Evolutionary conservation across 2,797 vertebrate genomes (phyloP), one percentile per base, ranked within the genome.

Genomic region (Eulemur rubriventer): DNA sequence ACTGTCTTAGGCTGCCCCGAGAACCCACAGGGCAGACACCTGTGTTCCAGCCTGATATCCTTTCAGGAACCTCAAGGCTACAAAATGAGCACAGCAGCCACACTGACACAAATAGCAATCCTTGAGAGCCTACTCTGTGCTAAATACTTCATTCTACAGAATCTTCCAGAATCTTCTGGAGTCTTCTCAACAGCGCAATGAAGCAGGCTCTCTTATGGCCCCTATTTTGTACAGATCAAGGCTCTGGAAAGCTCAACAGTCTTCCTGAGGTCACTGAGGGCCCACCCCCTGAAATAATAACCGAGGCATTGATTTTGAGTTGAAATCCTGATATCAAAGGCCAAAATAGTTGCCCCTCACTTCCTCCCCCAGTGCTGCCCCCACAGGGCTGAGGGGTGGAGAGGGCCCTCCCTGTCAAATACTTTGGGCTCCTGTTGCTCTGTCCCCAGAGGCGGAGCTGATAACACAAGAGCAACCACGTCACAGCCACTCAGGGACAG

Each of bases 401-500:
- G 59, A 6, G 0, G 18, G 10, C 43, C 50, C 38, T 20, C 61
- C 69, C 41, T 20, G 8, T 17, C 4, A 3, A 10, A 28, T 4
- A 14, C 35, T 35, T 2, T 1, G 0, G 22, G 82, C 94, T 55
- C 75, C 50, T 55, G 52, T 92, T n/a, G 67, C 83, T 92, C 46
- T 63, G 57, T 26, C 76, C 85, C 87, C 89, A 92, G 5, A 95
- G 96, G 79, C 82, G 63, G 96, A 46, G 91, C 96, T 92, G 95
- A 75, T 82, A 89, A 76, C 76, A 13, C n/a, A 52, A 75, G 55
- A 88, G 96, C 63, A 92, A 95, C 95, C 88, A 50, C 12, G 38
- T 33, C 87, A 96, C 89, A 95, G 97, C 87, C 65, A 26, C 18
- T 38, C 81, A 18, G 14, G 59, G 92, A 41, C 70, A 79, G 92